Evolutionary conservation across 1,140 invertebrate species (phyloP).

Genomic region (Drosophila pectinifera): DNA sequence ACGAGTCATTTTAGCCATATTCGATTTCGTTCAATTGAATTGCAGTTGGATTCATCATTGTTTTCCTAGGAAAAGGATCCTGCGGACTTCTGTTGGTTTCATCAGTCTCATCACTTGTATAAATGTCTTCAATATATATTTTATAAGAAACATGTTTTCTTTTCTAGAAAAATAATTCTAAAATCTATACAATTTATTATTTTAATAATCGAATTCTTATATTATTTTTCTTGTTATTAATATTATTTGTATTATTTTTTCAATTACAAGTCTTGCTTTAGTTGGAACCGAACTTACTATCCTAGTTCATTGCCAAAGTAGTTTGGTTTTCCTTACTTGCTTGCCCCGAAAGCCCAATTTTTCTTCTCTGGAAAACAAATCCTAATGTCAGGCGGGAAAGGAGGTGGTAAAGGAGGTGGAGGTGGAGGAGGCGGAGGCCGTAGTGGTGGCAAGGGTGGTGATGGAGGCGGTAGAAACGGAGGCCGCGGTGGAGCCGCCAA

Average conservation of each 20-base stretch:
- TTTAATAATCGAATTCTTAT: background rate
- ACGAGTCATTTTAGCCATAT: no score
- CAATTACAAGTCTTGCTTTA: background rate
- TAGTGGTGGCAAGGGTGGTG: background rate
- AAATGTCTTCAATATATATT: background rate
- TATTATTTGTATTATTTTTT: no score
- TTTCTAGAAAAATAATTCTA: no score
- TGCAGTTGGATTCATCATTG: no score
- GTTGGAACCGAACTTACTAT: background rate
- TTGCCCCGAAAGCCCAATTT: background rate
- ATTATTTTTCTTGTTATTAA: no score
- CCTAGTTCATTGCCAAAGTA: constrained; percentile 11
- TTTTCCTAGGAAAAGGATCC: no score
- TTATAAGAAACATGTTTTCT: no score
- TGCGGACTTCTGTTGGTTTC: no score
- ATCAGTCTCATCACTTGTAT: no score
- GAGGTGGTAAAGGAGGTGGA: constrained; percentile 11
- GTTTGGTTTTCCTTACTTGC: background rate
- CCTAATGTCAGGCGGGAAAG: constrained; percentile 7
- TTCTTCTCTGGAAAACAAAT: background rate
- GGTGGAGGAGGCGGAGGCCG: background rate
- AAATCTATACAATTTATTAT: background rate
- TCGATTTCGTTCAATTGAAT: no score
- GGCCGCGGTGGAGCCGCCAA: background rate
- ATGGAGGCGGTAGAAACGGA: background rate